phyloP scores from a whole-genome alignment of 2,797 vertebrate species.

The Nyctalus aviator region DNA sequence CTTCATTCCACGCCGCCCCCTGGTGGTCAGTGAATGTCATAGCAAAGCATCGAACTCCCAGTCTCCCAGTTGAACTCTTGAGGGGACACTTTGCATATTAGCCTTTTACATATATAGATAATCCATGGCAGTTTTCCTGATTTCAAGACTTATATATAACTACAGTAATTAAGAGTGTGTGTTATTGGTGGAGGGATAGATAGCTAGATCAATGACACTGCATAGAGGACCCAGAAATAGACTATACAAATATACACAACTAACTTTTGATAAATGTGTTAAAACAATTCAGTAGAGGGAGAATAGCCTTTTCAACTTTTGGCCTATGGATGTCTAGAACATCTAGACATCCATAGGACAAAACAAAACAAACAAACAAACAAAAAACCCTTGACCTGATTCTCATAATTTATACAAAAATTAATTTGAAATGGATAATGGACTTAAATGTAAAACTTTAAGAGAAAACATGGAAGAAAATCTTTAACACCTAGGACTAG shows the following conservation, averaged over 20 bases:
- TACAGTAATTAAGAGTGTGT: neutral
- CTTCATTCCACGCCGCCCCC: no score
- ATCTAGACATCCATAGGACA: neutral
- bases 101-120: no score
- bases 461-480: neutral
- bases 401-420: neutral
- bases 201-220: neutral
- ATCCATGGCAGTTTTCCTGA: neutral
- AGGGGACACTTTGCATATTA: no score
- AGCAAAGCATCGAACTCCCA: no score
- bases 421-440: neutral
- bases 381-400: neutral
- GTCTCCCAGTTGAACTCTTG: no score
- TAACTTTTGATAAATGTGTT: neutral
- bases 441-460: neutral
- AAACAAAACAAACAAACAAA: neutral
- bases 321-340: no score
- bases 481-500: neutral
- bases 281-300: neutral
- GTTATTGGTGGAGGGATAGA: neutral
- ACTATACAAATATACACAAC: neutral
- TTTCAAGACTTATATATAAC: neutral
- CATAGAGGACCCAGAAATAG: neutral
- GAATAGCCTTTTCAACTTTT: neutral
- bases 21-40: no score